These are phyloP conservation scores for Tenodera sinensis DNA, from an alignment of 2,888 invertebrate genomes.

Conservation along the genomic window DNA sequence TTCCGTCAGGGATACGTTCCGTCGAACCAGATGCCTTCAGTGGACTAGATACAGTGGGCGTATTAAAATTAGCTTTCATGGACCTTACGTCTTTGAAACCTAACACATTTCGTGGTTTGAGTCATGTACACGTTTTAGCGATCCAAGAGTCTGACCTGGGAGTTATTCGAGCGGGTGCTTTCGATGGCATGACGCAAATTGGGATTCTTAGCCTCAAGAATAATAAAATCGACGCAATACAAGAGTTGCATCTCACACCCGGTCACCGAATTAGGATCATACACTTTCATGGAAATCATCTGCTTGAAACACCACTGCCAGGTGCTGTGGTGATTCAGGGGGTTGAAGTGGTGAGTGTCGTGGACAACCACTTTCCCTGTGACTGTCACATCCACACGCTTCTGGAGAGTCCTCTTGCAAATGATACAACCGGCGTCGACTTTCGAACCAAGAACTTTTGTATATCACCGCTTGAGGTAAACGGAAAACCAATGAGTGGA, in stretches of 20 bases:
- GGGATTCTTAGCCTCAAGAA: constrained; percentile 72
- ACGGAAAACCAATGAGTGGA: constrained; percentile 69
- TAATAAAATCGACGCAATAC: constrained; percentile 80
- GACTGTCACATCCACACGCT: constrained; percentile 80
- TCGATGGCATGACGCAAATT: constrained; percentile 69
- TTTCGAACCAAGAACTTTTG: constrained; percentile 76
- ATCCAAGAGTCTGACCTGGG: constrained; percentile 82
- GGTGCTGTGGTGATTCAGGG: constrained; percentile 66
- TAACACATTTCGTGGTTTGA: constrained; percentile 72
- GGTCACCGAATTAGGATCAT: constrained; percentile 69
- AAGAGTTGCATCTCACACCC: constrained; percentile 66
- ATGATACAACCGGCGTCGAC: constrained; percentile 53
- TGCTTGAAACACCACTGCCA: constrained; percentile 68
- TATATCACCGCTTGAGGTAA: constrained; percentile 79
- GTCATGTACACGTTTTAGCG: constrained; percentile 69
- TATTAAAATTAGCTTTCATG: constrained; percentile 79
- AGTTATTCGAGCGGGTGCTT: constrained; percentile 67
- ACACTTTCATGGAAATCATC: constrained; percentile 78
- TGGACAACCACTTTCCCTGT: constrained; percentile 81
- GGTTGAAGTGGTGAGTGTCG: constrained; percentile 68
- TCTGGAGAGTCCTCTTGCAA: constrained; percentile 69
- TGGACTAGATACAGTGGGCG: constrained; percentile 76
- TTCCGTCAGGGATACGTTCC: constrained; percentile 73
- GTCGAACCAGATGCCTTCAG: constrained; percentile 79
- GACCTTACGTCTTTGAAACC: constrained; percentile 67